Evolutionary conservation across 30 jellyfish, hydroid and myxozoan genomes (phyloP).

Genomic region (Cassiopea xamachana): DNA sequence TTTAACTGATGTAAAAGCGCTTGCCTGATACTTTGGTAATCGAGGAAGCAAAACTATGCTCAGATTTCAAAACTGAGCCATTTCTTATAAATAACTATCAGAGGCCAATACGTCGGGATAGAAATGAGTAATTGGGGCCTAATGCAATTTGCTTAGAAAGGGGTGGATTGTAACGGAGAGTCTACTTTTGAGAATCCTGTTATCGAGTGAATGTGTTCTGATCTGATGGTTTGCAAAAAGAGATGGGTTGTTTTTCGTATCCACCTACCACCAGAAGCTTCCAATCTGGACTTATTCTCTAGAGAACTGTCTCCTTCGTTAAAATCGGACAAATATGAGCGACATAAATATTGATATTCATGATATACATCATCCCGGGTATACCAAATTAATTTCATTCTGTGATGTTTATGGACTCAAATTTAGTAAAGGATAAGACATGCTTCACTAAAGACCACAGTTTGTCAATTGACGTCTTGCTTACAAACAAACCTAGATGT

Average conservation of each 20-base stretch:
- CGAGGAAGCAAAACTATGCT: constrained; percentile 17
- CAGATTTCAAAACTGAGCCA: constrained; percentile 46
- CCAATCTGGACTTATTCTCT: constrained; percentile 25
- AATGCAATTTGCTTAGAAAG: constrained; percentile 33
- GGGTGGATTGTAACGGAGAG: constrained; percentile 32
- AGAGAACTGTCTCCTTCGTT: constrained; percentile 29
- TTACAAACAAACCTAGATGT: constrained; percentile 26
- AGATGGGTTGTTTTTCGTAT: constrained; percentile 30
- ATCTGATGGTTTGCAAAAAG: constrained; percentile 41
- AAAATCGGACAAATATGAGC: constrained; percentile 12
- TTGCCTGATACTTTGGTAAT: too few relatives aligned
- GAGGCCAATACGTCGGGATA: constrained; percentile 27
- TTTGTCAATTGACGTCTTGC: constrained; percentile 43
- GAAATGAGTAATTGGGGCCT: constrained; percentile 41
- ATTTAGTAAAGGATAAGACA: constrained; percentile 51
- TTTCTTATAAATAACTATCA: constrained; percentile 32
- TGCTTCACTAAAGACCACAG: constrained; percentile 32
- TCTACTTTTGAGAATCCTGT: constrained; percentile 28
- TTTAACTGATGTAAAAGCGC: too few relatives aligned
- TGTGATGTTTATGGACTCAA: constrained; percentile 60
- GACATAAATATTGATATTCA: constrained; percentile 1
- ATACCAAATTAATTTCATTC: constrained; percentile 43
- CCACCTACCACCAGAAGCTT: constrained; percentile 45
- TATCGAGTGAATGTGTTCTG: constrained; percentile 14
- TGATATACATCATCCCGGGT: constrained; percentile 40